A percentile compares a stretch with the other conserved stretches of the same genome.
phyloP scores from a whole-genome alignment of 2,888 invertebrate genomes.

The Chesias legatella region DNA sequence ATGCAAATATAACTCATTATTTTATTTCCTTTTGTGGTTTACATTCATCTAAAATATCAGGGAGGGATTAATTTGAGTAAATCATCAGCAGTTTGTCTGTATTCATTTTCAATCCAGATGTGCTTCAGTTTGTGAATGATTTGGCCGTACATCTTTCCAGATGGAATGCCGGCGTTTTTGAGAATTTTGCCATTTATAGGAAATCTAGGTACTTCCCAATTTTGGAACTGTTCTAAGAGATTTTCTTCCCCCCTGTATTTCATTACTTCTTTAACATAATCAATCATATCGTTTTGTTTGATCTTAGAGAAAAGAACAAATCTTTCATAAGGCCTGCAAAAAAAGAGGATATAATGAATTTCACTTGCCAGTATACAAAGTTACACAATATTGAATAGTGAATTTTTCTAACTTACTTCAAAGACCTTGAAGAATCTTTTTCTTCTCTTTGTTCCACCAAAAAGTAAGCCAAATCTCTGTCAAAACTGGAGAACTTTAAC shows the following conservation, averaged over 20 bases:
- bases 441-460: constrained; percentile 85
- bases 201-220: constrained; percentile 89
- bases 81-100: constrained; percentile 83
- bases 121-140: constrained; percentile 85
- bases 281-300: constrained; percentile 80
- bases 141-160: constrained; percentile 83
- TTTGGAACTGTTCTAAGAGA: constrained; percentile 82
- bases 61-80: constrained; percentile 84
- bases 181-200: constrained; percentile 89
- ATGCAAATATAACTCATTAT: constrained; percentile 10
- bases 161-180: constrained; percentile 80
- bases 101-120: constrained; percentile 91
- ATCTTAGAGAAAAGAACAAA: constrained; percentile 83
- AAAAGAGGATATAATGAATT: constrained; percentile 2
- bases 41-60: constrained; percentile 75
- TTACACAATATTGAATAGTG: too few relatives aligned
- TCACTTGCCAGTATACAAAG: too few relatives aligned
- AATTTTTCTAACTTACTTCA: constrained; percentile 66
- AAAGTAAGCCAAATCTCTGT: constrained; percentile 90
- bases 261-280: constrained; percentile 88
- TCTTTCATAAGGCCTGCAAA: constrained; percentile 83
- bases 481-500: constrained; percentile 91
- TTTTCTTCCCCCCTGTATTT: constrained; percentile 87
- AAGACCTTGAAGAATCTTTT: constrained; percentile 70
- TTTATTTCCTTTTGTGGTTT: constrained; percentile 41